These are phyloP conservation scores for Caenorhabditis latens DNA, from an alignment of 1,140 invertebrate genomes.

Conservation along the genomic window DNA sequence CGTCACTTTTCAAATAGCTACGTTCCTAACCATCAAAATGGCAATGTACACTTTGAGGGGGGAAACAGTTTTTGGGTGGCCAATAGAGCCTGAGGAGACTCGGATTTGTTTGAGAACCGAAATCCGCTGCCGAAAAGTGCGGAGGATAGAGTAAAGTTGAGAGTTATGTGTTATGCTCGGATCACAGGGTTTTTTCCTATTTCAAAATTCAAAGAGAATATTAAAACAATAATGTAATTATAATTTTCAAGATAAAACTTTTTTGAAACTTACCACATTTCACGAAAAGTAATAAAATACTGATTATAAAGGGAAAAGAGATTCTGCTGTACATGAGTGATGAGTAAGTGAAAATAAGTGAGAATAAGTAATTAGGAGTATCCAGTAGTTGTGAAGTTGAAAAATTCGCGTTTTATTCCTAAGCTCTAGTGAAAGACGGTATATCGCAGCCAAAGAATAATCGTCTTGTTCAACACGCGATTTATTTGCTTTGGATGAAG, in stretches of 20 bases:
- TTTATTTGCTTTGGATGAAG: conserved; percentile 55
- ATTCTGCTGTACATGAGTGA: conserved; percentile 14
- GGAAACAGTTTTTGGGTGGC: background rate
- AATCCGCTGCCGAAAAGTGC: background rate
- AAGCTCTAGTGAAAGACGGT: conserved; percentile 55
- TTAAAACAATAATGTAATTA: too few species aligned
- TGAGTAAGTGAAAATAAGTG: background rate
- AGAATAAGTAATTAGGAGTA: conserved; percentile 11
- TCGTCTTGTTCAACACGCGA: conserved; percentile 55
- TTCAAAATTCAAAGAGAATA: too few species aligned
- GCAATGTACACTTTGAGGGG: background rate
- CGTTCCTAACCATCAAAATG: background rate
- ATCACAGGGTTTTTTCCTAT: background rate
- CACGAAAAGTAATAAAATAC: conserved; percentile 31
- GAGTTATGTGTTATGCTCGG: conserved; percentile 26
- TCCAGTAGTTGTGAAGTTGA: background rate
- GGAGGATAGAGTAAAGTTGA: conserved; percentile 30
- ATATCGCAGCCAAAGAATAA: conserved; percentile 56
- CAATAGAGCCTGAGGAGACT: background rate
- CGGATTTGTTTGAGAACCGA: conserved; percentile 45
- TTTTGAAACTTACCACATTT: conserved; percentile 15
- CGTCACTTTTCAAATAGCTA: background rate
- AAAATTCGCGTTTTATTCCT: conserved; percentile 51
- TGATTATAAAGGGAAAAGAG: conserved; percentile 16
- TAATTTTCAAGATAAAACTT: too few species aligned